Percentiles rank a stretch among this genome's conserved stretches.
phyloP scores from a whole-genome alignment of 2,797 vertebrate species.

The Florisuga fusca region DNA sequence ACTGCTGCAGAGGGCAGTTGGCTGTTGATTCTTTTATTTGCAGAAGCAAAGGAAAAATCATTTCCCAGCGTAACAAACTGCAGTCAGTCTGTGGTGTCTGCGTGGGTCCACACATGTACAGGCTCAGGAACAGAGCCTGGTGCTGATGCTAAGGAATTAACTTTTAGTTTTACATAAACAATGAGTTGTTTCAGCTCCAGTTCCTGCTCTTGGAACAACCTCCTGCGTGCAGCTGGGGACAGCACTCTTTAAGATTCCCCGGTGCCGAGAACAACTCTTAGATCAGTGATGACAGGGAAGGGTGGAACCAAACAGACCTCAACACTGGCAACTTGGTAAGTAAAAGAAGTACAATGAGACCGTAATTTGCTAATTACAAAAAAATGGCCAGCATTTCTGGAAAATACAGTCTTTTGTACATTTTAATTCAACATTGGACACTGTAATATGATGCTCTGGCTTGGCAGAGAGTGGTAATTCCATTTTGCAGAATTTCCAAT shows the following conservation, averaged over 20 bases:
- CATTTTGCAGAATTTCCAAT: not conserved
- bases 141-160: not conserved
- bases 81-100: not conserved
- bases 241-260: not conserved
- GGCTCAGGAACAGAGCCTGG: not conserved
- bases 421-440: not conserved
- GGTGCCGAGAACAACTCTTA: slow-evolving; percentile 36
- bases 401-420: not conserved
- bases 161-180: not conserved
- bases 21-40: not conserved
- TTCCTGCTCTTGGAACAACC: not conserved
- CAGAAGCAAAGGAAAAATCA: not conserved
- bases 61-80: not conserved
- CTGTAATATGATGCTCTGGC: not conserved
- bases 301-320: slow-evolving; percentile 22
- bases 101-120: rapidly evolving
- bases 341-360: not conserved
- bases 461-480: not conserved
- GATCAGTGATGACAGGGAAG: not conserved
- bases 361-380: not conserved
- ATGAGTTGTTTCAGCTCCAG: not conserved
- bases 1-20: not conserved
- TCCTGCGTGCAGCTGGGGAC: not conserved
- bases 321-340: not conserved
- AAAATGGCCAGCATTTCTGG: not conserved